Evolutionary conservation across 2,888 invertebrate species (phyloP).

Genomic region (Pandemis corylana): DNA sequence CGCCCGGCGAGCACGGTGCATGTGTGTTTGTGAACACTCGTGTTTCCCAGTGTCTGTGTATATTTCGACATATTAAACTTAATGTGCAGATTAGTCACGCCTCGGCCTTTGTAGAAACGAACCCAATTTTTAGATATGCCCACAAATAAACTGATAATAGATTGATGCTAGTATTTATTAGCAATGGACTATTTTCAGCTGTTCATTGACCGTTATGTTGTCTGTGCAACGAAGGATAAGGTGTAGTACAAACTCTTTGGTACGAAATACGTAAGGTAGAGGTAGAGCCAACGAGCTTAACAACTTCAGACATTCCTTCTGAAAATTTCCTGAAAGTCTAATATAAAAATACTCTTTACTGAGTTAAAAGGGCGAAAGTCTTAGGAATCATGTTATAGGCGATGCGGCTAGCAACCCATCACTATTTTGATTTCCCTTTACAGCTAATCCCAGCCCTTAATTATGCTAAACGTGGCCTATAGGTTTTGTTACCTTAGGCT

Average conservation of each 20-base stretch:
- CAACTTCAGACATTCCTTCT: no score
- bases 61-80: constrained; percentile 74
- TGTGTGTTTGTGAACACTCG: constrained; percentile 44
- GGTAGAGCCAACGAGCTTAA: no score
- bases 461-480: no score
- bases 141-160: constrained; percentile 9
- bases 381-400: no score
- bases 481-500: no score
- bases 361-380: no score
- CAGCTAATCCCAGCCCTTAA: no score
- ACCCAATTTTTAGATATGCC: constrained; percentile 49
- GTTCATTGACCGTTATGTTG: neutral
- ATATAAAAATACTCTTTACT: no score
- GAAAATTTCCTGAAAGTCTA: no score
- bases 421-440: no score
- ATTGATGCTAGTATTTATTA: neutral
- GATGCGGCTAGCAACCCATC: no score
- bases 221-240: neutral
- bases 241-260: neutral
- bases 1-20: constrained; percentile 52
- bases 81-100: constrained; percentile 74
- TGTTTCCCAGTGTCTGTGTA: constrained; percentile 64
- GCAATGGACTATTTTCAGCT: neutral
- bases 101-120: constrained; percentile 62
- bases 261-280: no score